Conservation (phyloP, 2,113 vertebrate genomes). For the Microcebus tavaratra region DNA sequence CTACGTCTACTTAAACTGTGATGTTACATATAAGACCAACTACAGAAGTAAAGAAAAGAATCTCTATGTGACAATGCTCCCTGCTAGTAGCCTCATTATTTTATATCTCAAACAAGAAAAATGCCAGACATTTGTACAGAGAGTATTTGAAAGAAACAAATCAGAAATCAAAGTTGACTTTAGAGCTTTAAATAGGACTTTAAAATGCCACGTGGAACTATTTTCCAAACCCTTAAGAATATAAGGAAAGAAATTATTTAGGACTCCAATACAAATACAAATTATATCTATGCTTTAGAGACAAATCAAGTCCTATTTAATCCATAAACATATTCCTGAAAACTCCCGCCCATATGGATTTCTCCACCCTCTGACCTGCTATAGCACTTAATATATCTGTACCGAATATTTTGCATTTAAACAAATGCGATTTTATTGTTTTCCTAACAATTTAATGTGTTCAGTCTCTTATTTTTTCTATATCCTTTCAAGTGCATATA, state of each 20-base stretch:
- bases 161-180: background rate
- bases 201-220: background rate
- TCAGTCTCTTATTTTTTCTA: background rate
- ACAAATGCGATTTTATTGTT: background rate
- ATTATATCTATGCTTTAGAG: background rate
- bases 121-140: background rate
- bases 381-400: background rate
- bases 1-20: background rate
- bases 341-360: background rate
- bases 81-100: background rate
- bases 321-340: conserved; percentile 14
- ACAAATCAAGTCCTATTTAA: background rate
- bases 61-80: background rate
- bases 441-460: background rate
- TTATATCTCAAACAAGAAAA: background rate
- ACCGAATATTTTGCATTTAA: background rate
- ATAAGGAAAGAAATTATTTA: background rate
- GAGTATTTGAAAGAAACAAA: background rate
- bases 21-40: background rate
- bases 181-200: background rate
- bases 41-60: background rate
- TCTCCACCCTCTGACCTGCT: background rate
- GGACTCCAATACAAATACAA: background rate
- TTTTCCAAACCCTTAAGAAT: background rate
- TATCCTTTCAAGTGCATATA: background rate